A percentile compares a stretch with the other conserved stretches of the same genome.
Conservation (phyloP, 2,888 invertebrate species). For the Pollenia amentaria region DNA sequence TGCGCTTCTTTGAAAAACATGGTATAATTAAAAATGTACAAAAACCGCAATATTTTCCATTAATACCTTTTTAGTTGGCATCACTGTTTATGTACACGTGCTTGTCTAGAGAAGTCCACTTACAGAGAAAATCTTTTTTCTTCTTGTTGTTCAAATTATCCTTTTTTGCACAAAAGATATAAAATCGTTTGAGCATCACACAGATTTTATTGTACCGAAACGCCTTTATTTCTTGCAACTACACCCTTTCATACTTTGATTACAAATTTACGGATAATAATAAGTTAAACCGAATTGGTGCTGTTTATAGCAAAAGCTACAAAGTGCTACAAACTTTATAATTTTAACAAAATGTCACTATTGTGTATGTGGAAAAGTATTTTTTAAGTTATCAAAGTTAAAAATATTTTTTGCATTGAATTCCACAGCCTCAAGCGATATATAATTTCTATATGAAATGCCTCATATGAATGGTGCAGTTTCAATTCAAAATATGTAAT, state of each 20-base stretch:
- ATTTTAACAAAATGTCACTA: neutral
- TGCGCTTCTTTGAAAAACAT: too few species aligned
- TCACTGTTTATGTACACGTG: too few species aligned
- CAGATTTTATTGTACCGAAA: slow-evolving; percentile 39
- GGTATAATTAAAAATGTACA: too few species aligned
- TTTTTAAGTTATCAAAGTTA: neutral
- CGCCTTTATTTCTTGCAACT: slow-evolving; percentile 35
- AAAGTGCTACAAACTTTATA: neutral
- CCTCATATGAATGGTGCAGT: too few species aligned
- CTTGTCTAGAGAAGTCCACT: neutral
- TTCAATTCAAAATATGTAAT: too few species aligned
- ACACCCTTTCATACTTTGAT: slow-evolving; percentile 33
- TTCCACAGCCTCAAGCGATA: too few species aligned
- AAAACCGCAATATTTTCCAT: too few species aligned
- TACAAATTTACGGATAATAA: slow-evolving; percentile 8
- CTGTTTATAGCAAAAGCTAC: neutral
- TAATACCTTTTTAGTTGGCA: too few species aligned
- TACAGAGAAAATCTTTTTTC: neutral
- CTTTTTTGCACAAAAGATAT: slow-evolving; percentile 16
- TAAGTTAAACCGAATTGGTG: neutral
- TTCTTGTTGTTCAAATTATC: slow-evolving; percentile 2
- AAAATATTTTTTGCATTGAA: too few species aligned
- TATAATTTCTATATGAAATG: too few species aligned
- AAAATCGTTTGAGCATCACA: slow-evolving; percentile 51
- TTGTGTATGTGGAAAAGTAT: neutral